A percentile compares a stretch with the other conserved stretches of the same genome.
Conservation (phyloP, 2,888 invertebrate genomes). For the Sipunculus nudus region DNA sequence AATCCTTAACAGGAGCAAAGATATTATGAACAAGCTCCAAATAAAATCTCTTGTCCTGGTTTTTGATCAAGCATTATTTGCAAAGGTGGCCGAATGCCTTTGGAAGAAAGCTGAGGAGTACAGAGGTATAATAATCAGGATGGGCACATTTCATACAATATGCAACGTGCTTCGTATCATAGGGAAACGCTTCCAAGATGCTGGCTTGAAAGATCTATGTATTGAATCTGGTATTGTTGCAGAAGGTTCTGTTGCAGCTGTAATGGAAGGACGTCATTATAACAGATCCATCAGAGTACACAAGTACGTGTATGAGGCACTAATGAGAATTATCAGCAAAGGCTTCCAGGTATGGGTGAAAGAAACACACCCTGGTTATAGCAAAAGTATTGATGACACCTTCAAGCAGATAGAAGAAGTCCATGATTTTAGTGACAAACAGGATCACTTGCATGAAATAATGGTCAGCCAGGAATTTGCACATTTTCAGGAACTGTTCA, state of each 20-base stretch:
- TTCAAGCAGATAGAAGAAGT: not conserved
- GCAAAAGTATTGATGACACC: not conserved
- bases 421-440: conserved; percentile 1
- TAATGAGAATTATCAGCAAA: conserved; percentile 28
- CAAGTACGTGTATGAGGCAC: conserved; percentile 36
- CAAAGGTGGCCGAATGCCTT: conserved; percentile 30
- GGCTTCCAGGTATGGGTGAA: conserved; percentile 23
- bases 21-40: conserved; percentile 16
- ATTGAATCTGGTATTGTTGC: conserved; percentile 38
- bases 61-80: conserved; percentile 38
- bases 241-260: conserved; percentile 29
- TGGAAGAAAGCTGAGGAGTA: conserved; percentile 20
- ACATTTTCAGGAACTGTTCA: conserved; percentile 2
- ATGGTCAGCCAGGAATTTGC: not conserved
- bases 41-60: conserved; percentile 25
- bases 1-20: conserved; percentile 25
- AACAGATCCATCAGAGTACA: conserved; percentile 20
- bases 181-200: conserved; percentile 37
- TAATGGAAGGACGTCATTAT: conserved; percentile 23
- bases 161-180: conserved; percentile 25
- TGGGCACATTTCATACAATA: conserved; percentile 36
- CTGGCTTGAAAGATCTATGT: conserved; percentile 30
- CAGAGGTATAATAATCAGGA: conserved; percentile 14
- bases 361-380: conserved; percentile 15
- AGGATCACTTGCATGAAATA: not conserved